Conservation (phyloP, 2,797 vertebrate species). For the Macropus fuliginosus region DNA sequence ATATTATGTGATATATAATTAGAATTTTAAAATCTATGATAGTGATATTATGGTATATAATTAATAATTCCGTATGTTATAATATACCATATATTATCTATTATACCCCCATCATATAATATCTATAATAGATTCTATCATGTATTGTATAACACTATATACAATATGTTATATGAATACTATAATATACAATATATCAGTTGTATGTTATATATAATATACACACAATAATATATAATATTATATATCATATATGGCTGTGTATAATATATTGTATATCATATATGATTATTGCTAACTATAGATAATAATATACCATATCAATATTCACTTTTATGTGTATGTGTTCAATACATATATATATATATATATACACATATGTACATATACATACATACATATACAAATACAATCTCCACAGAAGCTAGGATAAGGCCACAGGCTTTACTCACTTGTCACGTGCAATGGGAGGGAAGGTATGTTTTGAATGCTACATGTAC, state of each 20-base stretch:
- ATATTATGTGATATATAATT: not conserved
- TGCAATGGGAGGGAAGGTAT: accelerated
- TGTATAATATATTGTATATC: not conserved
- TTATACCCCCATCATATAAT: not conserved
- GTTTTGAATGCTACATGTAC: not conserved
- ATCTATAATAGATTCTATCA: not conserved
- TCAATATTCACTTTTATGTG: not conserved
- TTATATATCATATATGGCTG: no score
- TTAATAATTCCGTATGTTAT: not conserved
- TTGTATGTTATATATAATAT: not conserved
- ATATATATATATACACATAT: no score
- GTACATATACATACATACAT: not conserved
- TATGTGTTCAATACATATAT: not conserved
- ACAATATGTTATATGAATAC: not conserved
- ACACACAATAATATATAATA: no score
- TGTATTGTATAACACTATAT: not conserved
- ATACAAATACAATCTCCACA: not conserved
- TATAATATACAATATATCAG: not conserved
- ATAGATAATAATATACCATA: not conserved
- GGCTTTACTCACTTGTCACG: not conserved
- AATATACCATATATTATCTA: not conserved
- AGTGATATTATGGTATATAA: not conserved
- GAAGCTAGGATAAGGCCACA: not conserved
- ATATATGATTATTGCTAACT: not conserved
- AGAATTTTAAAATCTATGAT: not conserved